Evolutionary conservation across 2,797 vertebrate species (phyloP), one percentile per base, ranked within the genome.

Genomic region (Manis crassicaudata): DNA sequence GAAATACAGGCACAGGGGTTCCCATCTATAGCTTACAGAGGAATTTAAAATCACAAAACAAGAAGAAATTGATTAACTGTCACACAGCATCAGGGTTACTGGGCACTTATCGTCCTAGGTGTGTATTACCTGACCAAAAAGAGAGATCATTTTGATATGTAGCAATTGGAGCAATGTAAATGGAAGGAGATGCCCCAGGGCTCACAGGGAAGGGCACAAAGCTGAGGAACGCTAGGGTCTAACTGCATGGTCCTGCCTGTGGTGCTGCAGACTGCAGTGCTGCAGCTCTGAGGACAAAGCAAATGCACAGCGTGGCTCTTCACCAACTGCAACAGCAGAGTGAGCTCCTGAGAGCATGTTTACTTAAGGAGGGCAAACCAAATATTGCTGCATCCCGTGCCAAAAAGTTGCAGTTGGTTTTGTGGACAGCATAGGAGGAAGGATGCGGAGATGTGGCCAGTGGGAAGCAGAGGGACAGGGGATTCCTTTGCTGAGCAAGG

Each of bases 191-290:
- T 4, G 21, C 43, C 21, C 1, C 16, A 83, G n/a, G 2, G 20
- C 68, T 54, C 75, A 10, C 8, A 40, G 54, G 62, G 32, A 40
- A 67, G 27, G 60, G 4, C 12, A 27, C 27, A 46, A 27, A 83
- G 29, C 60, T 2, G 7, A 62, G 52, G 89, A 82, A 20, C 0
- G 5, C 35, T 13, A 21, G 37, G 17, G 40, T 67, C 17, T 25
- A 16, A 63, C 20, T 62, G 70, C 37, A 1, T 1, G 32, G 63
- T 60, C 0, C 0, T 25, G 16, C 1, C 0, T 1, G 4, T 1
- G 0, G 84, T 23, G 37, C 37, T 21, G 65, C 21, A 9, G 5
- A 65, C 46, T 1, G 2, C 17, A 11, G 23, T 3, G 12, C 67
- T 16, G 25, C n/a, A 54, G 2, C 52, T 37, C 56, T 25, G 29